These are phyloP conservation scores for Cyphomyrus plagiostoma DNA, from an alignment of 2,113 vertebrate species.

Conservation along the genomic window DNA sequence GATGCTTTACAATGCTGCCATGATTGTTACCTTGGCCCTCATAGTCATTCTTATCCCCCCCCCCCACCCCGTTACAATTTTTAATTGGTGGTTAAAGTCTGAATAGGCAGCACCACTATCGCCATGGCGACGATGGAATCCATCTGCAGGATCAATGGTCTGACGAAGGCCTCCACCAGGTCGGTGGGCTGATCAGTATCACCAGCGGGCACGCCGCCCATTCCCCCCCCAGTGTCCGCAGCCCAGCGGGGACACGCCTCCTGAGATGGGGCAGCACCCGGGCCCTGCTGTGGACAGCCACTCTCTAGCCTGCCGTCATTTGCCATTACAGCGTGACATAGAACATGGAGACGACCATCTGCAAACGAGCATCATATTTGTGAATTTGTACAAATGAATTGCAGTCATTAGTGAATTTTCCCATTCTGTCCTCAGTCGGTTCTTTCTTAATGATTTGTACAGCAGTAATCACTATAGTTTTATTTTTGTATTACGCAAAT, in stretches of 20 bases:
- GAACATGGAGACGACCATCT: neutral
- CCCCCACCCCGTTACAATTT: neutral
- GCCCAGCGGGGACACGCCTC: neutral
- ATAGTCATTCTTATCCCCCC: neutral
- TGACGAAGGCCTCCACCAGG: neutral
- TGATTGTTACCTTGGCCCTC: neutral
- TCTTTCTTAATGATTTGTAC: constrained; percentile 48
- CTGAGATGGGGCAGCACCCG: neutral
- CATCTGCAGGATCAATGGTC: neutral
- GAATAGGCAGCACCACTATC: neutral
- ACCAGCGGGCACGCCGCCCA: neutral
- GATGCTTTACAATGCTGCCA: neutral
- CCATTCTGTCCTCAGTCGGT: neutral
- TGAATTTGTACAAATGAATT: neutral
- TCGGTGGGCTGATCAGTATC: neutral
- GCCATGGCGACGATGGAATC: neutral
- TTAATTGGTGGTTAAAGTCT: neutral
- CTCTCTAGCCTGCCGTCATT: neutral
- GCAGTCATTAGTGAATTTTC: neutral
- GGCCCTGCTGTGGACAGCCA: neutral
- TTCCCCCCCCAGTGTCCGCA: neutral
- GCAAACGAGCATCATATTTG: neutral
- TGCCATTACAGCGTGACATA: neutral
- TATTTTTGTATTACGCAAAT: constrained; percentile 57
- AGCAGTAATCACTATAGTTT: constrained; percentile 47